These are phyloP conservation scores for Aleadryas rufinucha DNA, from an alignment of 2,113 vertebrate genomes.

Conservation along the genomic window DNA sequence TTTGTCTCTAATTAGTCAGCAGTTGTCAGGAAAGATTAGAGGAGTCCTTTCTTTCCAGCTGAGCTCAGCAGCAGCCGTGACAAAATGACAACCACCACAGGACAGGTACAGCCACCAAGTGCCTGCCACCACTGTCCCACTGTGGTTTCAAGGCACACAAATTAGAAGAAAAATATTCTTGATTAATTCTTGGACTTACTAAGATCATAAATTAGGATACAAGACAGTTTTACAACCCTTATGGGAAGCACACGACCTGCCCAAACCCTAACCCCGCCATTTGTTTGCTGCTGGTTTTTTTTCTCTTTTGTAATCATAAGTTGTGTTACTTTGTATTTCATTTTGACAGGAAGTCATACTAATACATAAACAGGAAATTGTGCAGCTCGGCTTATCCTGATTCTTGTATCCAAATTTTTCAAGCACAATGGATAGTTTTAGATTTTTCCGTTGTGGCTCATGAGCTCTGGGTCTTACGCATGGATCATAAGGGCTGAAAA, in stretches of 20 bases:
- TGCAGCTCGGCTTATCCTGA: background rate
- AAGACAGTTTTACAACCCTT: background rate
- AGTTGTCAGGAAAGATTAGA: background rate
- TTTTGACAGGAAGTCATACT: background rate
- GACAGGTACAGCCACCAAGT: background rate
- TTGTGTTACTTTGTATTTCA: background rate
- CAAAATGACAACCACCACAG: background rate
- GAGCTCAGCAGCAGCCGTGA: background rate
- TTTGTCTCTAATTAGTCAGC: background rate
- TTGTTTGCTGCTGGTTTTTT: background rate
- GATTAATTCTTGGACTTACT: background rate
- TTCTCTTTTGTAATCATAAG: background rate
- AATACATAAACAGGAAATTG: background rate
- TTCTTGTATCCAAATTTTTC: background rate
- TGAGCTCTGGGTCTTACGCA: background rate
- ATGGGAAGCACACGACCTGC: rapidly evolving
- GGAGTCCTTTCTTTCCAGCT: background rate
- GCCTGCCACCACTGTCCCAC: background rate
- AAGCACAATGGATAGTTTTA: background rate
- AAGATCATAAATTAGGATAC: background rate
- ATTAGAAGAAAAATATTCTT: background rate
- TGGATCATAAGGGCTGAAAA: background rate
- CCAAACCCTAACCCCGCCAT: background rate
- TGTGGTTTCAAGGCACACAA: background rate
- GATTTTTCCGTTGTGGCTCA: background rate